These are phyloP conservation scores for Falco concolor DNA, from an alignment of 2,797 vertebrate species.

Conservation along the genomic window DNA sequence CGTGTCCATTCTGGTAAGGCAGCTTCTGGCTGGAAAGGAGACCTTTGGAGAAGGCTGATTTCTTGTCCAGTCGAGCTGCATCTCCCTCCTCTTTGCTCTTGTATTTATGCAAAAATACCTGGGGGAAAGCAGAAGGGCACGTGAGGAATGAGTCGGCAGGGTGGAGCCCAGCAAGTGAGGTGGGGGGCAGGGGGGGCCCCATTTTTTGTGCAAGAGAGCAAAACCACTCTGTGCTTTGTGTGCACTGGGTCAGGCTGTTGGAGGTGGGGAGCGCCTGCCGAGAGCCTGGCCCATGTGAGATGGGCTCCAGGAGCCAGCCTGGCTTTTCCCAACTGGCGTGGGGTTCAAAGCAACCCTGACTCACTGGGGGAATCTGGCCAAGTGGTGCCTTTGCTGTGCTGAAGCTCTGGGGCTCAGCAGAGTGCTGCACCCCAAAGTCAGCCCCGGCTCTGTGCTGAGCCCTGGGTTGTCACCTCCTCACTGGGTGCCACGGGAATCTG, in stretches of 20 bases:
- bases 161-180: not conserved
- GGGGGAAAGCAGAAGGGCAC: not conserved
- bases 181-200: not conserved
- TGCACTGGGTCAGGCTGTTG: not conserved
- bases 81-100: conserved; percentile 66
- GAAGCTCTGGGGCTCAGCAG: not conserved
- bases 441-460: not conserved
- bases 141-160: not conserved
- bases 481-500: not conserved
- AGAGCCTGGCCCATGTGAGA: not conserved
- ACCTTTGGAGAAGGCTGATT: conserved; percentile 63
- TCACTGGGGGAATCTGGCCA: not conserved
- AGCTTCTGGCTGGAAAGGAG: conserved; percentile 49
- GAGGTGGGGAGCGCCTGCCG: not conserved
- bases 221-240: not conserved
- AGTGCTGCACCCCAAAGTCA: not conserved
- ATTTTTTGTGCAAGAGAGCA: not conserved
- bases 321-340: not conserved
- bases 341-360: not conserved
- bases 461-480: not conserved
- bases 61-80: conserved; percentile 12
- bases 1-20: conserved; percentile 61
- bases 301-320: not conserved
- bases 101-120: conserved; percentile 80
- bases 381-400: not conserved